Base-by-base conservation (phyloP, 92 coral and sea anemone genomes). In the Bergia sp. region DNA sequence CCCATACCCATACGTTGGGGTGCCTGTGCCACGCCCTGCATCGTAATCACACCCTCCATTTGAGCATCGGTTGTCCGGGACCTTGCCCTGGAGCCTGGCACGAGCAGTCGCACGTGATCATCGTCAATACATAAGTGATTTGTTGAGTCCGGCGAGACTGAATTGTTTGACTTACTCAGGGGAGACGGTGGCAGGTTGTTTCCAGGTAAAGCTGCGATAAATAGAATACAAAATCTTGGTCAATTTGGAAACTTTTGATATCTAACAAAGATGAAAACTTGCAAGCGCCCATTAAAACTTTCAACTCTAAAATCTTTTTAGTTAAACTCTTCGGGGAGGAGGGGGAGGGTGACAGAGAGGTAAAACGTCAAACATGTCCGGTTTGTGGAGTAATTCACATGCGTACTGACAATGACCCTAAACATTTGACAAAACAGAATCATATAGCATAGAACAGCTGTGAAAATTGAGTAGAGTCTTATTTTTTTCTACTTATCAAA, bases 121-220 rank as follows among this genome's bases (percentile, higher is more conserved):
- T 84, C 61, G 18, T 50, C 79, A 12, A 67, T 57, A 71, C 37
- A 2, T 49, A 84, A 11, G 47, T 47, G 43, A 36, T 37, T 36
- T 37, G 72, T 57, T 4, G 40, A 37, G 0, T 71, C 66, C 2
- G 41, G 87, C 61, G 87, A 84, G 29, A 45, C 6, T 23, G 79
- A 84, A 16, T 71, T 84, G 43, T 74, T 21, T 71, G 78, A 39
- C 43, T 73, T 84, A 18, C 78, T 74, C 29, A 84, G 64, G 41
- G 87, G 87, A 75, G 87, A 84, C 10, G 87, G 77, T 37, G 79
- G 79, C 37, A 69, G 77, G 44, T 69, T 84, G 87, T 69, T 84
- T 37, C 78, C 77, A 45, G 87, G 87, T n/a, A 67, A 84, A 69
- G 87, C 87, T 84, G 87, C 16, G 36, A 80, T 42, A 21, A 80